Base-by-base conservation (phyloP, 2,888 invertebrate genomes). In the Drosophila testacea region DNA sequence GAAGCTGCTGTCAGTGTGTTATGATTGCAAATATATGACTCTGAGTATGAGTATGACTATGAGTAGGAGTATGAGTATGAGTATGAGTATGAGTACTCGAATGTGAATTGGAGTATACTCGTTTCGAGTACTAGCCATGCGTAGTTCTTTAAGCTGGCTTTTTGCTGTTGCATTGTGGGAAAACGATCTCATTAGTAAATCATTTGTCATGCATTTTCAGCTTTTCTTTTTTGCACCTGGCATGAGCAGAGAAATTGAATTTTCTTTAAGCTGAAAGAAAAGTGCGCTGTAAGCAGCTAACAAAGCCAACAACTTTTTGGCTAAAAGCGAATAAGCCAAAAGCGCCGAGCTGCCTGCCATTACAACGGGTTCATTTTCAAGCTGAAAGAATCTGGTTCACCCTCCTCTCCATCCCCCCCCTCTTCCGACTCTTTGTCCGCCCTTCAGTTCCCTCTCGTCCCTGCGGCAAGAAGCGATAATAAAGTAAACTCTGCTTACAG, bases 401-500 rank as follows among this genome's bases (percentile, higher is more conserved):
- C n/a, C n/a, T 1, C 41, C 30, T 30, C 32, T 39, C 41, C 10
- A 11, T 28, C 0, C 13, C 30, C 0, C 13, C 30, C 28, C 34
- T n/a, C 16, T 41, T 4, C 11, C 22, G n/a, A 11, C 22, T 22
- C 4, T 36, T 34, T 7, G 36, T 54, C 11, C 7, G 0, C 5
- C 7, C 1, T 16, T 1, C 27, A 27, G 27, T 38, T 16, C 22
- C 28, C 36, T 2, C 1, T 11, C 2, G 5, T 10, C 46, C 54
- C 38, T 39, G 42, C 34, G 51, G 44, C 51, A 48, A 71, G 38
- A 44, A 66, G 71, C 74, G 71, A 86, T 83, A 88, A 88, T 83
- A 77, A 83, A 88, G 87, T 84, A 78, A 84, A 83, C 84, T 86
- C 77, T 88, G 86, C 84, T 82, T 72, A 73, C 82, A 69, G 82